Evolutionary conservation across 2,797 vertebrate genomes (phyloP).

Genomic region (Halcyon smyrnensis): DNA sequence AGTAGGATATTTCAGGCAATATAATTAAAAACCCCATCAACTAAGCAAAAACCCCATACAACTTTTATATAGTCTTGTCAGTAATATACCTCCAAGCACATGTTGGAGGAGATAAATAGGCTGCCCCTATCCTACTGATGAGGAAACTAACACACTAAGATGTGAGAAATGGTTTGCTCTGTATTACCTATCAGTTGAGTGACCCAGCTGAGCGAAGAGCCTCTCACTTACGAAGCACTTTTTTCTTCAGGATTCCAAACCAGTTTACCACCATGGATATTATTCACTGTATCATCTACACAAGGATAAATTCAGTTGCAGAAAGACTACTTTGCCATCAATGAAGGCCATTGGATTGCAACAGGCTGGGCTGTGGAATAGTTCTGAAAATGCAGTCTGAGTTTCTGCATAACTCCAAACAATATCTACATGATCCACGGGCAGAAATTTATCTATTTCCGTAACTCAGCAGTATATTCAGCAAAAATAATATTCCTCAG

Average conservation of each 20-base stretch:
- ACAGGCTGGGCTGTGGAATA: background rate
- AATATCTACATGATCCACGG: background rate
- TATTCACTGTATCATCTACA: background rate
- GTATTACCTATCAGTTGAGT: background rate
- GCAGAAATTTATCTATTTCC: background rate
- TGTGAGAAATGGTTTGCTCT: background rate
- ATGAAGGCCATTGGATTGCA: background rate
- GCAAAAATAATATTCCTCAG: background rate
- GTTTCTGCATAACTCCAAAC: background rate
- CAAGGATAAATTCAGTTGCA: background rate
- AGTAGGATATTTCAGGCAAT: background rate
- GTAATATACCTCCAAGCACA: background rate
- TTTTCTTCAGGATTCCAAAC: background rate
- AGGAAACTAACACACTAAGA: background rate
- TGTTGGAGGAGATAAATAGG: background rate
- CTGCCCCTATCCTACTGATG: background rate
- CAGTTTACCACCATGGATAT: background rate
- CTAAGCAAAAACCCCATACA: fast-evolving
- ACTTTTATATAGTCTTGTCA: background rate
- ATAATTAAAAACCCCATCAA: background rate
- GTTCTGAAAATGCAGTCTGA: background rate
- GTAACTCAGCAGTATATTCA: constrained; percentile 5
- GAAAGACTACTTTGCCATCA: background rate
- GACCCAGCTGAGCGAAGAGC: background rate
- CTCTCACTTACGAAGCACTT: background rate